Base-by-base conservation (phyloP, 1,140 invertebrate species). In the Steinernema khuongi region DNA sequence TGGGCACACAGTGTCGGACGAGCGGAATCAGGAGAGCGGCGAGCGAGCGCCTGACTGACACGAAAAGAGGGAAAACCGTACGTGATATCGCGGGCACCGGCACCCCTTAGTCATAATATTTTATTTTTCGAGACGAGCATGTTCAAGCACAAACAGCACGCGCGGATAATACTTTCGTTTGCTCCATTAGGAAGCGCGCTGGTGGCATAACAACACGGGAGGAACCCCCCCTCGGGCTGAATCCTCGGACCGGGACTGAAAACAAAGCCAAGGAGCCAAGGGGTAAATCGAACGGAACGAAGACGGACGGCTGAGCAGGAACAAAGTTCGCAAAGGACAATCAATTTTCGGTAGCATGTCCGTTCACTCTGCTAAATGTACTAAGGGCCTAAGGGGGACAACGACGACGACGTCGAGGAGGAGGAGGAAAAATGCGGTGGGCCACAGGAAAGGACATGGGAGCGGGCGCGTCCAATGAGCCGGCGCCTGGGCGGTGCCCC, bases 151-250 rank as follows among this genome's bases (percentile, higher is more conserved):
- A 60, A 60, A 60, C 22, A 60, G 26, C 50, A 60, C 4, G 50
- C 50, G 7, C 50, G 22, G 26, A 60, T 60, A 60, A 60, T 60
- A 60, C 50, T 60, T 60, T 60, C 26, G 14, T 60, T 60, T 22
- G 50, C 50, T 60, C 50, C 26, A 60, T 60, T 60, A 60, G 50
- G 50, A 60, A 60, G 50, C 11, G 50, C 22, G n/a, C n/a, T n/a
- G 26, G 50, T 60, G 50, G 26, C 22, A 60, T 60, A 60, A 60
- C 50, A 60, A 26, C 50, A 26, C 50, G 50, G 14, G 14, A 4
- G 50, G 22, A 60, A 60, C 7, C 14, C 19, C 50, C 50, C 26
- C 36, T 41, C n/a, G 7, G 7, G n/a, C 36, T 60, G 11, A 22
- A 26, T 17, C 26, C 50, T 60, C 50, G 50, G 26, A 22, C 50